Base-by-base conservation (phyloP, 2,797 vertebrate species). In the Melanotaenia pygmaea region DNA sequence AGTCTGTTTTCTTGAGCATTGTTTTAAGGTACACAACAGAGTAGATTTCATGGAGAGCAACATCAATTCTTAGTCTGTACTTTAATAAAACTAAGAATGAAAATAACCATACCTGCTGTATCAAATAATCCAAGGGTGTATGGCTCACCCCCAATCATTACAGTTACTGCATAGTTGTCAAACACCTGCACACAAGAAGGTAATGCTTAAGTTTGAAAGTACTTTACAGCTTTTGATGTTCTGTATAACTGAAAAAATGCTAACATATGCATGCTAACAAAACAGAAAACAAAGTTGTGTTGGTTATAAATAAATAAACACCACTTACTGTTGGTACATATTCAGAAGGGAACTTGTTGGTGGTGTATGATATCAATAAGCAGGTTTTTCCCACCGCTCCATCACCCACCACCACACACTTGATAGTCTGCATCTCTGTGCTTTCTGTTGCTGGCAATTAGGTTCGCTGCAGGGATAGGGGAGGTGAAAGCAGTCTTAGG, bases 341-440 rank as follows among this genome's bases (percentile, higher is more conserved):
- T 82, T 95, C 95, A 61, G 95, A 95, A 51, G 95, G 95, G 81
- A 96, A 96, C 81, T 95, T 95, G 87, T 95, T 95, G 77, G 95
- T 95, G 69, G 94, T 95, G 83, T 95, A 96, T 8, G 95, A 95
- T 84, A 95, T 95, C 91, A 96, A 73, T n/a, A 96, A 91, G 91
- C 94, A 95, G 79, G 95, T 96, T 94, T 96, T 96, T 74, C 95
- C 95, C 81, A 96, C 95, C 7, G 94, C 95, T 88, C 94, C 94
- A 87, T 96, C 95, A 35, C 95, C 95, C 77, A 96, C 95, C 77
- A 96, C 93, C 70, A 96, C 94, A 88, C 95, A 96, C 81, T 96
- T 96, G 89, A 96, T 95, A 22, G 95, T 95, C 93, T 95, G 94
- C 94, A 95, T 95, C 47, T 79, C 78, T 90, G 87, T 80, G 67